phyloP scores from a whole-genome alignment of 2,888 invertebrate genomes.

The Phortica okadai region DNA sequence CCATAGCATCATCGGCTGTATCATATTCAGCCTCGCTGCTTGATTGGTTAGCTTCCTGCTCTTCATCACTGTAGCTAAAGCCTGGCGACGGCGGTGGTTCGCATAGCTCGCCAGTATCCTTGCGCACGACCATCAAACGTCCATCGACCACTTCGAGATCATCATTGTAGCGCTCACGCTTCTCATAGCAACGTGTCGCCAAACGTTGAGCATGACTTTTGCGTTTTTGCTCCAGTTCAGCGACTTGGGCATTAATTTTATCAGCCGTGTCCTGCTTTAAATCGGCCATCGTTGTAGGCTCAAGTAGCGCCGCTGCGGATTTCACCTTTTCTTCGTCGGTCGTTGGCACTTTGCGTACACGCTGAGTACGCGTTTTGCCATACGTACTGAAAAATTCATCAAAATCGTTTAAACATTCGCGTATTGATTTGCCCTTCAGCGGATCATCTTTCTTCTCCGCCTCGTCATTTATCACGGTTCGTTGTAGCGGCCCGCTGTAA shows the following conservation, averaged over 20 bases:
- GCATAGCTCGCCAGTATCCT: slow-evolving; percentile 59
- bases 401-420: slow-evolving; percentile 58
- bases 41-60: slow-evolving; percentile 21
- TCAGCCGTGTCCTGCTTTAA: slow-evolving; percentile 54
- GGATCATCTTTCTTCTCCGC: slow-evolving; percentile 41
- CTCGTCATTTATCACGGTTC: slow-evolving; percentile 27
- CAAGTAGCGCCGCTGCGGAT: slow-evolving; percentile 54
- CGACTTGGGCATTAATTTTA: slow-evolving; percentile 56
- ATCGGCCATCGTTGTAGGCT: slow-evolving; percentile 43
- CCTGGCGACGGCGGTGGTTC: slow-evolving; percentile 61
- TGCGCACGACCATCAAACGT: slow-evolving; percentile 67
- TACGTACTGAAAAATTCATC: slow-evolving; percentile 46
- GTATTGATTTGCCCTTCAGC: slow-evolving; percentile 53
- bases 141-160: slow-evolving; percentile 69
- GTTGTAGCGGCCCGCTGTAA: slow-evolving; percentile 45
- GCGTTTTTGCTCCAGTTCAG: slow-evolving; percentile 50
- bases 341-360: slow-evolving; percentile 24
- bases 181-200: slow-evolving; percentile 63
- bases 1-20: slow-evolving; percentile 31
- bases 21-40: background rate
- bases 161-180: slow-evolving; percentile 68
- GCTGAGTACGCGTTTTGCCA: slow-evolving; percentile 20
- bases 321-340: slow-evolving; percentile 49
- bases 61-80: slow-evolving; percentile 53
- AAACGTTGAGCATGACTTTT: slow-evolving; percentile 52